Percentiles rank a stretch among this genome's conserved stretches.
Evolutionary conservation across 2,797 vertebrate genomes (phyloP).

Genomic region (Pseudotriccus pelzelni): DNA sequence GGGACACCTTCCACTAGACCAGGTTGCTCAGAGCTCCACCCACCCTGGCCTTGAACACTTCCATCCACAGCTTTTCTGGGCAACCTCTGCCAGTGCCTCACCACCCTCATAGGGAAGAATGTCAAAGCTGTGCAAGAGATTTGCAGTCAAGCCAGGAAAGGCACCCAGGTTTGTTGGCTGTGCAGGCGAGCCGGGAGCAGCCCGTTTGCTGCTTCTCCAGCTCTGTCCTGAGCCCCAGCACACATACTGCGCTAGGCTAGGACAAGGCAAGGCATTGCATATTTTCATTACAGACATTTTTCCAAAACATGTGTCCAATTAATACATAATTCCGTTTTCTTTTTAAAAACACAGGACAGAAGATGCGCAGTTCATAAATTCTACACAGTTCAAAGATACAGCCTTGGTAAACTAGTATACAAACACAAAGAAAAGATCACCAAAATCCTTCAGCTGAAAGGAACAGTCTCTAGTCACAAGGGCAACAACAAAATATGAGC

Average conservation of each 20-base stretch:
- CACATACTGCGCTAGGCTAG: background rate
- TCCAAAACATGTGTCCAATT: background rate
- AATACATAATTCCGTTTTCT: background rate
- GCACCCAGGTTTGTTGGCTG: background rate
- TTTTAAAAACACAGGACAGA: background rate
- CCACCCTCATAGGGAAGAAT: background rate
- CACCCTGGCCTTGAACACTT: background rate
- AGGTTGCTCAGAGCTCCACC: background rate
- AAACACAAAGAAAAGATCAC: background rate
- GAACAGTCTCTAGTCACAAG: background rate
- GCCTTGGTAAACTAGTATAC: background rate
- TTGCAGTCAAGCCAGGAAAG: fast-evolving
- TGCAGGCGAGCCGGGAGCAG: background rate
- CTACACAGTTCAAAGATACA: background rate
- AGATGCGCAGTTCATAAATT: background rate
- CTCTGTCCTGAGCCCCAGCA: background rate
- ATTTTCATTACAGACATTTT: background rate
- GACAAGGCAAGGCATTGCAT: background rate
- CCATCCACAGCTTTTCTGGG: background rate
- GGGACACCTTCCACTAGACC: background rate
- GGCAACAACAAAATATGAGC: background rate
- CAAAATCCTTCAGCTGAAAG: background rate
- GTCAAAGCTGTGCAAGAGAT: fast-evolving
- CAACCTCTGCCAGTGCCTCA: background rate
- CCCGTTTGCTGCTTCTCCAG: background rate